These are phyloP conservation scores for Mystacornis crossleyi DNA, from an alignment of 2,113 vertebrate genomes.

Conservation along the genomic window DNA sequence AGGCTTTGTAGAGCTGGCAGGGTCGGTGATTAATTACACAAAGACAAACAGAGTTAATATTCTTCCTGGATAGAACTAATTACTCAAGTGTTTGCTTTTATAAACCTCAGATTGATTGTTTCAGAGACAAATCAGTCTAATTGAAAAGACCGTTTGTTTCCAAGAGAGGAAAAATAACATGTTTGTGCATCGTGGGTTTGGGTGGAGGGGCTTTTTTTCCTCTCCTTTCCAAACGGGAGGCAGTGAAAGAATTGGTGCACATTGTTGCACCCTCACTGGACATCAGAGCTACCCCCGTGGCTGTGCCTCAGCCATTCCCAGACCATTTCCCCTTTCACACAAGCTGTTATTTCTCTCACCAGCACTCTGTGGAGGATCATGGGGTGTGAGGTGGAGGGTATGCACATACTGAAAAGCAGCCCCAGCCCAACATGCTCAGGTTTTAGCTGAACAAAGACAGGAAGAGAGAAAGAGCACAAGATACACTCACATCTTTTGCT, in stretches of 20 bases:
- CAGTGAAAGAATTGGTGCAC: background rate
- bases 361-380: background rate
- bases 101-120: slow-evolving; percentile 76
- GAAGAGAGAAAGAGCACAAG: background rate
- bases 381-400: background rate
- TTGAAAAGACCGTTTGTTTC: slow-evolving; percentile 76
- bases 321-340: background rate
- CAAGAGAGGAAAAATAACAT: slow-evolving; percentile 29
- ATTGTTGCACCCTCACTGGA: background rate
- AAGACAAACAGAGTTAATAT: slow-evolving; percentile 83
- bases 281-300: background rate
- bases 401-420: background rate
- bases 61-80: slow-evolving; percentile 81
- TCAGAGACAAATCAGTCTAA: slow-evolving; percentile 72
- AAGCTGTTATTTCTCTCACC: background rate
- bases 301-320: background rate
- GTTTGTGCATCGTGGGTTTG: background rate
- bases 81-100: slow-evolving; percentile 79
- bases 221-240: background rate
- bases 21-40: slow-evolving; percentile 79
- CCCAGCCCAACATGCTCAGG: background rate
- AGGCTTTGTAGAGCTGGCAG: slow-evolving; percentile 55
- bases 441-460: slow-evolving; percentile 6
- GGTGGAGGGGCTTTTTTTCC: background rate
- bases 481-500: background rate